These are phyloP conservation scores for Gymnoscopelus braueri DNA, from an alignment of 2,797 vertebrate genomes.

Conservation along the genomic window DNA sequence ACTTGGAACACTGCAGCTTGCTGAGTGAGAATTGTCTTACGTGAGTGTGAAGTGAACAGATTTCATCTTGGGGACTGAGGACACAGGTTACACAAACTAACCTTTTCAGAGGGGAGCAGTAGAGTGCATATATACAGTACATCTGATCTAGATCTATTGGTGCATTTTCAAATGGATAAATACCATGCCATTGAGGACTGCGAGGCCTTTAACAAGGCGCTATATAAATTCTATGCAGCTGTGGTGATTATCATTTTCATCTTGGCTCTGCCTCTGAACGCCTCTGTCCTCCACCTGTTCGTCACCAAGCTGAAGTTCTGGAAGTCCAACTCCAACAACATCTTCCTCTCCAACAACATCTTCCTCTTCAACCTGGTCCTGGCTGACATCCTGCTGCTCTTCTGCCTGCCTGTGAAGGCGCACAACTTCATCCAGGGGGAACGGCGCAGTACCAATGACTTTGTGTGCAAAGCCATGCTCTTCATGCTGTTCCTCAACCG, in stretches of 20 bases:
- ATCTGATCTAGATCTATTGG: not conserved
- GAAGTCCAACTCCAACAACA: conserved; percentile 76
- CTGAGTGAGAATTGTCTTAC: not conserved
- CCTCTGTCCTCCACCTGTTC: conserved; percentile 76
- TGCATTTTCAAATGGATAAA: too few relatives aligned
- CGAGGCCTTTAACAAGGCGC: accelerated
- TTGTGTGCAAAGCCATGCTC: conserved; percentile 55
- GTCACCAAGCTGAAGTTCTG: conserved; percentile 81
- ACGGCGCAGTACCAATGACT: not conserved
- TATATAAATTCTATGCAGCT: conserved; percentile 69
- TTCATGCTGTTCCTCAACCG: conserved; percentile 78
- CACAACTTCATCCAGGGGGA: conserved; percentile 57
- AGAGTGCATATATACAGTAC: not conserved
- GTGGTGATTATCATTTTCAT: conserved; percentile 69
- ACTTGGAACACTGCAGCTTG: conserved; percentile 12
- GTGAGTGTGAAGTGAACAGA: not conserved
- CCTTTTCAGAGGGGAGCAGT: not conserved
- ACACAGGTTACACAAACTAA: not conserved
- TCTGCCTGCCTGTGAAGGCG: conserved; percentile 76
- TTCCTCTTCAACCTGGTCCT: conserved; percentile 81
- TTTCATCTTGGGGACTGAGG: not conserved
- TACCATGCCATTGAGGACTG: conserved; percentile 34
- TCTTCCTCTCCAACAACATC: too few relatives aligned
- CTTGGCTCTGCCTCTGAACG: conserved; percentile 76
- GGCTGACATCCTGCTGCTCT: conserved; percentile 73